Percentiles rank a stretch among this genome's conserved stretches.
Evolutionary conservation across 2,888 invertebrate species (phyloP).

Genomic region (Dione vanillae): DNA sequence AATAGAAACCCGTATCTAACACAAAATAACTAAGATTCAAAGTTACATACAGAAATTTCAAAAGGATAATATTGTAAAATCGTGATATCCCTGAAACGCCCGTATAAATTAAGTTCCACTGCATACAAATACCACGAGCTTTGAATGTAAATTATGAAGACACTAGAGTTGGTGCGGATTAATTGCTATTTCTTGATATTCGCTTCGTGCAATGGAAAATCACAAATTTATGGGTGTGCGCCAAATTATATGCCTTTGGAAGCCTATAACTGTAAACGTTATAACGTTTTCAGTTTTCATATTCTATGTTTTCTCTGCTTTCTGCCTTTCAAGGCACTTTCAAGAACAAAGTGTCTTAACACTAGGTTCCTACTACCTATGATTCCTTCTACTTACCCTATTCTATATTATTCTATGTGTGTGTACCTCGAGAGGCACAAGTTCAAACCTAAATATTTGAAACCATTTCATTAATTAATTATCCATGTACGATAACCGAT

Average conservation of each 20-base stretch:
- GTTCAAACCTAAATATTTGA: neutral
- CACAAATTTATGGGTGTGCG: slow-evolving; percentile 24
- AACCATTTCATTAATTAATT: neutral
- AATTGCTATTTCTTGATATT: slow-evolving; percentile 42
- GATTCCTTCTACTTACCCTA: too few relatives aligned
- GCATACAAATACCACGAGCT: slow-evolving; percentile 42
- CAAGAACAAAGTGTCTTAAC: neutral
- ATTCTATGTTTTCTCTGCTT: too few relatives aligned
- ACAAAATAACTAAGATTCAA: neutral
- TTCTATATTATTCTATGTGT: too few relatives aligned
- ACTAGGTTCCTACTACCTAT: neutral
- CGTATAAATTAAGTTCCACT: slow-evolving; percentile 44
- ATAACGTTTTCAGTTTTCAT: too few relatives aligned
- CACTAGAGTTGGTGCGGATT: slow-evolving; percentile 39
- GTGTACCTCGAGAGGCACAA: neutral
- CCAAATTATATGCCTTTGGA: neutral
- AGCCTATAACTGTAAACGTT: too few relatives aligned
- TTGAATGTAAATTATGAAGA: slow-evolving; percentile 47
- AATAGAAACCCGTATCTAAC: too few relatives aligned
- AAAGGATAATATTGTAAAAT: slow-evolving; percentile 16
- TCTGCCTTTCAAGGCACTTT: too few relatives aligned
- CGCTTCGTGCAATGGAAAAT: slow-evolving; percentile 27
- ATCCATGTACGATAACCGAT: neutral
- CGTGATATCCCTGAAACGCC: slow-evolving; percentile 30
- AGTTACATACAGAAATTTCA: neutral